phyloP scores from a whole-genome alignment of 2,888 invertebrate genomes.

The Protophormia terraenovae region DNA sequence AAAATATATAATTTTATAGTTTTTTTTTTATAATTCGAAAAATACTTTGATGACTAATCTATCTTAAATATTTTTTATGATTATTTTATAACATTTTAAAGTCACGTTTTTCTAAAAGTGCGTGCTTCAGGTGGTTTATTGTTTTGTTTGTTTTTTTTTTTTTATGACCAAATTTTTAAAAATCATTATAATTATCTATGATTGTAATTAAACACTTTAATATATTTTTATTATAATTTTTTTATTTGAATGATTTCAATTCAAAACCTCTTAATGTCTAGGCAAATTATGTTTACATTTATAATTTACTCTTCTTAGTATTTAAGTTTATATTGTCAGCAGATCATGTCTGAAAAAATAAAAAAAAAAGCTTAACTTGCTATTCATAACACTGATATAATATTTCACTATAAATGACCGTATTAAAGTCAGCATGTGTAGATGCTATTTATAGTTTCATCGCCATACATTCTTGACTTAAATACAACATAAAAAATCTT shows the following conservation, averaged over 20 bases:
- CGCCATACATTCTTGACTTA: constrained; percentile 49
- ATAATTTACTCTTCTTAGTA: neutral
- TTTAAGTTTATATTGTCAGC: constrained; percentile 28
- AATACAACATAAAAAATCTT: constrained; percentile 26
- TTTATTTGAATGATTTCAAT: neutral
- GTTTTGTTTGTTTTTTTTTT: no score
- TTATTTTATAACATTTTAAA: no score
- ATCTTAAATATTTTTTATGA: no score
- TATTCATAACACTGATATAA: constrained; percentile 1
- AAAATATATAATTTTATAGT: no score
- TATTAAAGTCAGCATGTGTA: constrained; percentile 61
- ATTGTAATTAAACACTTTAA: neutral
- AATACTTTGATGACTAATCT: no score
- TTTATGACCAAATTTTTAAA: neutral
- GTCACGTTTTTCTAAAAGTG: constrained; percentile 36
- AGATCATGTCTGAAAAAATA: neutral
- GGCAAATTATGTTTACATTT: constrained; percentile 48
- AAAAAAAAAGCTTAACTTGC: no score
- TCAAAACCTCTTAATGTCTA: constrained; percentile 20
- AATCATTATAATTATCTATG: no score
- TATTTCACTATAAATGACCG: constrained; percentile 55
- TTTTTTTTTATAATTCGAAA: no score
- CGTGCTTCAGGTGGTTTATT: neutral
- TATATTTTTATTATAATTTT: neutral
- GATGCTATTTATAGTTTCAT: constrained; percentile 63